Evolutionary conservation across 2,113 vertebrate species (phyloP).

Genomic region (Hippolais icterina): DNA sequence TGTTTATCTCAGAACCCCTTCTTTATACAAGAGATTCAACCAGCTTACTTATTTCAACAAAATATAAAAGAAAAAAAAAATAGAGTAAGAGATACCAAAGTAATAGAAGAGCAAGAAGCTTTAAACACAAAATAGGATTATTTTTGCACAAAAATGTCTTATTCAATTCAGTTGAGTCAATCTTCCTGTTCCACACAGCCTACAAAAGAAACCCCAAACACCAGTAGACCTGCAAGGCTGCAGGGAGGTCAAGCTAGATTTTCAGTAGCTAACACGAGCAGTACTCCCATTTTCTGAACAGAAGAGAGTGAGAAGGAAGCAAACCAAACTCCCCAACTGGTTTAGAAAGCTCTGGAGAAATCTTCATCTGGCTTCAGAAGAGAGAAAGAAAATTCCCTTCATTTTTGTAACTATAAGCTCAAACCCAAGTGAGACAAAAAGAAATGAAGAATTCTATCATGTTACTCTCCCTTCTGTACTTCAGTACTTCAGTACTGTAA

Average conservation of each 20-base stretch:
- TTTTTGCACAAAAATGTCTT: background rate
- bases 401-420: background rate
- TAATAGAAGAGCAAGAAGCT: background rate
- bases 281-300: background rate
- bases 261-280: background rate
- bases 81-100: background rate
- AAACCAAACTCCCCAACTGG: background rate
- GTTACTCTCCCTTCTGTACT: background rate
- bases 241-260: background rate
- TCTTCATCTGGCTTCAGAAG: background rate
- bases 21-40: background rate
- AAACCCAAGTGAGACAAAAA: background rate
- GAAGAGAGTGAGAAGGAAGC: background rate
- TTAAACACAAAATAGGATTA: slow-evolving; percentile 44
- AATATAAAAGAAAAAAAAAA: background rate
- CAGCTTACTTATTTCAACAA: background rate
- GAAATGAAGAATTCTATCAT: background rate
- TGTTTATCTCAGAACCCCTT: background rate
- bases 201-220: background rate
- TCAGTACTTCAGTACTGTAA: background rate
- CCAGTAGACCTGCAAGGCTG: background rate
- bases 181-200: background rate
- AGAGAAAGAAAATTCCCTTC: background rate
- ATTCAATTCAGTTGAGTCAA: background rate
- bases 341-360: background rate